Percentiles rank a stretch among this genome's conserved stretches.
Conservation (phyloP, 1,140 invertebrate genomes). For the Apocrypta bakeri region DNA sequence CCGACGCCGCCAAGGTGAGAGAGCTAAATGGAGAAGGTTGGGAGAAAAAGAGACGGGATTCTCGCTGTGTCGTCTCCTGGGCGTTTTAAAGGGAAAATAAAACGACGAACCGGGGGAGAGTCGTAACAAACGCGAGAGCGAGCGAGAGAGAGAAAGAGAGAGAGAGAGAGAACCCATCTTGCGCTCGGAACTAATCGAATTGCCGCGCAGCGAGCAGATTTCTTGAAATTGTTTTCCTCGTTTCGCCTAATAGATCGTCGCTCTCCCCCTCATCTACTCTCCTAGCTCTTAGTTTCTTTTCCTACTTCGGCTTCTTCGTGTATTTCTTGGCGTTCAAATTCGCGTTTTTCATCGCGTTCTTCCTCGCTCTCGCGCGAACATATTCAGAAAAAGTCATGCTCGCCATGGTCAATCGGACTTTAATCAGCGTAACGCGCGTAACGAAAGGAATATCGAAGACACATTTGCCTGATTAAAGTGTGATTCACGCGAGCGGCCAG, state of each 20-base stretch:
- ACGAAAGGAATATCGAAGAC: slow-evolving; percentile 30
- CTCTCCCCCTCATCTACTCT: neutral
- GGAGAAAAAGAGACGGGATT: slow-evolving; percentile 30
- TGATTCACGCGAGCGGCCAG: neutral
- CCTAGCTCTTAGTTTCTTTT: neutral
- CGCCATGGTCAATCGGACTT: neutral
- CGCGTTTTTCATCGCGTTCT: too few relatives aligned
- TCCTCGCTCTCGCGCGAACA: too few relatives aligned
- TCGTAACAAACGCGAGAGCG: slow-evolving; percentile 61
- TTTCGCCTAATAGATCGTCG: slow-evolving; percentile 57
- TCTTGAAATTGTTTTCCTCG: slow-evolving; percentile 73
- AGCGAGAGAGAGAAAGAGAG: slow-evolving; percentile 62
- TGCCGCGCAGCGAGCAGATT: slow-evolving; percentile 68
- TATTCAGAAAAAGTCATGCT: neutral
- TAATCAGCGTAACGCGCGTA: slow-evolving; percentile 47
- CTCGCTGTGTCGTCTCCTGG: slow-evolving; percentile 40
- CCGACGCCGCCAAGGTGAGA: slow-evolving; percentile 11
- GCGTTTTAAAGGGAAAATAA: slow-evolving; percentile 60
- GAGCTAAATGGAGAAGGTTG: slow-evolving; percentile 22
- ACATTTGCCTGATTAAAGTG: slow-evolving; percentile 28
- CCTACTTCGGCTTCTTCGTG: neutral
- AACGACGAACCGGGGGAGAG: slow-evolving; percentile 54
- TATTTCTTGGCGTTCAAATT: too few relatives aligned
- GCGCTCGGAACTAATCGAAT: slow-evolving; percentile 71
- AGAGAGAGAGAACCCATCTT: slow-evolving; percentile 68